A percentile compares a stretch with the other conserved stretches of the same genome.
phyloP scores from a whole-genome alignment of 2,888 invertebrate genomes.

The Gnatocerus cornutus region DNA sequence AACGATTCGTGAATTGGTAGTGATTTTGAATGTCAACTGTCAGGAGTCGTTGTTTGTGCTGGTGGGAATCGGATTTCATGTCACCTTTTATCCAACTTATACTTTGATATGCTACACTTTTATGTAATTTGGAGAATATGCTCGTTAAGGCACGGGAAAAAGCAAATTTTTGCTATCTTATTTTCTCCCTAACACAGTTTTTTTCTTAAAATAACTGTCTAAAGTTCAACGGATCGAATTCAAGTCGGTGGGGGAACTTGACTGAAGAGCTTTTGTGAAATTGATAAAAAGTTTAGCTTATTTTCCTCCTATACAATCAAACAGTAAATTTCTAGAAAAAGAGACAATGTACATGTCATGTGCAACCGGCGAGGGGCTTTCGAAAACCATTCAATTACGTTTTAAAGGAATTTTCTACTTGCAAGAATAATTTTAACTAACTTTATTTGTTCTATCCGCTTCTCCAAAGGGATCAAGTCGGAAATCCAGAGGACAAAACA shows the following conservation, averaged over 20 bases:
- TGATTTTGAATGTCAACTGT: conserved; percentile 51
- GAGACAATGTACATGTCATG: background rate
- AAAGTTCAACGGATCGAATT: conserved; percentile 32
- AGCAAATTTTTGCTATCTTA: conserved; percentile 36
- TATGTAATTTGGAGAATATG: conserved; percentile 57
- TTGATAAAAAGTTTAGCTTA: conserved; percentile 15
- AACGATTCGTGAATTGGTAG: conserved; percentile 44
- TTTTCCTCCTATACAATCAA: background rate
- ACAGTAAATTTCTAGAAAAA: background rate
- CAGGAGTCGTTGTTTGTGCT: conserved; percentile 42
- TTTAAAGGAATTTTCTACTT: background rate
- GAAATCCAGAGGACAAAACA: conserved; percentile 63
- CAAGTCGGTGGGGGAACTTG: conserved; percentile 1
- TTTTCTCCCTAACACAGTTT: conserved; percentile 24
- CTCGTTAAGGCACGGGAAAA: conserved; percentile 51
- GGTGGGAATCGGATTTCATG: conserved; percentile 52
- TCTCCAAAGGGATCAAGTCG: conserved; percentile 27
- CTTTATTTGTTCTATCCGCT: no score
- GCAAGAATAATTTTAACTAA: no score
- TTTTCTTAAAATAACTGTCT: conserved; percentile 38
- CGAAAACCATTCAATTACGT: background rate
- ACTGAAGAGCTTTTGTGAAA: conserved; percentile 17
- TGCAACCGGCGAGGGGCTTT: conserved; percentile 1
- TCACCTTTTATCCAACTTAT: conserved; percentile 54
- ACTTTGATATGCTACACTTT: conserved; percentile 58